Conservation (phyloP, 37 sponge, comb jelly and placozoan species). For the Mnemiopsis leidyi region DNA sequence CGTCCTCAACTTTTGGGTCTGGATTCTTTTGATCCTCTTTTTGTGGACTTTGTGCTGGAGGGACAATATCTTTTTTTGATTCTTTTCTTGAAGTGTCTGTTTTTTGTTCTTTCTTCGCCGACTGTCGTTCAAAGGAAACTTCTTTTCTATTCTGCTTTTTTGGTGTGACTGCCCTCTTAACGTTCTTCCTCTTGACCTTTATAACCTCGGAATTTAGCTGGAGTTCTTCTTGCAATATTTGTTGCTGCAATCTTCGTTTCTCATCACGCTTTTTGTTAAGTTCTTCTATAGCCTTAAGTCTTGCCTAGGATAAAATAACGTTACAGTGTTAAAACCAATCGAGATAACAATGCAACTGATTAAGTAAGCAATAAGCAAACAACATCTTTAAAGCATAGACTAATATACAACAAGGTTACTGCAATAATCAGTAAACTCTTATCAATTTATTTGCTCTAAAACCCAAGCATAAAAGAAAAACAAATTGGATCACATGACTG, state of each 20-base stretch:
- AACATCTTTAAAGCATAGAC: too few relatives aligned
- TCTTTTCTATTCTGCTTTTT: background rate
- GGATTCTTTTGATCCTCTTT: background rate
- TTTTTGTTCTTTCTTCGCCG: background rate
- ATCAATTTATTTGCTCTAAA: too few relatives aligned
- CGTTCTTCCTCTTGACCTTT: background rate
- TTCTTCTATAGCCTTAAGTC: conserved; percentile 77
- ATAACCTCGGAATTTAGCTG: background rate
- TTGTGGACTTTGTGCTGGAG: background rate
- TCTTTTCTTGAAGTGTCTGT: background rate
- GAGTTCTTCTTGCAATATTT: conserved; percentile 76
- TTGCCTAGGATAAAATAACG: conserved; percentile 32
- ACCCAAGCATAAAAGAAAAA: too few relatives aligned
- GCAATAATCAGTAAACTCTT: too few relatives aligned
- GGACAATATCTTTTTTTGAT: background rate
- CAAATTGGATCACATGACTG: too few relatives aligned
- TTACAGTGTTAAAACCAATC: too few relatives aligned
- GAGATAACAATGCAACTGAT: too few relatives aligned
- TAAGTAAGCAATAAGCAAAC: too few relatives aligned
- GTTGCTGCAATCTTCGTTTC: conserved; percentile 71
- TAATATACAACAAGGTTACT: too few relatives aligned
- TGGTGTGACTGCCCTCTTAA: conserved; percentile 2
- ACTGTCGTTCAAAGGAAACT: too few relatives aligned
- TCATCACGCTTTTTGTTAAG: conserved; percentile 81
- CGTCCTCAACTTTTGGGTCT: background rate